Evolutionary conservation across 2,797 vertebrate species (phyloP).

Genomic region (Carduelis carduelis): DNA sequence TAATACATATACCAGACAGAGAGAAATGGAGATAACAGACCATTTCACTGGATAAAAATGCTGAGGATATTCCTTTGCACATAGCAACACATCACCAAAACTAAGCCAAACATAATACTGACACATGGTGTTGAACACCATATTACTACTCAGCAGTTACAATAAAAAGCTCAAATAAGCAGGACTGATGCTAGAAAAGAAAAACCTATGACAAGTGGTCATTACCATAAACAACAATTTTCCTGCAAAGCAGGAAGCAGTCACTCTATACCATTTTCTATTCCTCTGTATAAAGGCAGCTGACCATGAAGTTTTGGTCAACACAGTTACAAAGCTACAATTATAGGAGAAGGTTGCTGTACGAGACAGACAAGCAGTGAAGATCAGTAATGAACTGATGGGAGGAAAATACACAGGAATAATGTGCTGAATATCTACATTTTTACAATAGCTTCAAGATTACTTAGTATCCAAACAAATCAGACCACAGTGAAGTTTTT

Average conservation of each 20-base stretch:
- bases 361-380: neutral
- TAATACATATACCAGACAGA: neutral
- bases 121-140: neutral
- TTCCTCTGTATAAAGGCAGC: neutral
- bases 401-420: neutral
- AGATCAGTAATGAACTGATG: neutral
- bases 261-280: neutral
- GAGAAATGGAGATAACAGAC: neutral
- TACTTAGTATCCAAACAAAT: neutral
- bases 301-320: neutral
- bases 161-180: neutral
- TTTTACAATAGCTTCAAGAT: neutral
- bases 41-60: neutral
- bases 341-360: neutral
- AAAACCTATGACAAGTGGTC: neutral
- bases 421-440: neutral
- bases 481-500: neutral
- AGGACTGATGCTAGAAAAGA: neutral
- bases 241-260: neutral
- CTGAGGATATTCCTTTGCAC: neutral
- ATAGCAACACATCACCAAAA: neutral
- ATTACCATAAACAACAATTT: neutral
- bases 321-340: neutral
- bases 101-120: neutral
- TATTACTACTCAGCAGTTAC: neutral